These are phyloP conservation scores for Apotomis turbidana DNA, from an alignment of 2,888 invertebrate genomes.

Conservation along the genomic window DNA sequence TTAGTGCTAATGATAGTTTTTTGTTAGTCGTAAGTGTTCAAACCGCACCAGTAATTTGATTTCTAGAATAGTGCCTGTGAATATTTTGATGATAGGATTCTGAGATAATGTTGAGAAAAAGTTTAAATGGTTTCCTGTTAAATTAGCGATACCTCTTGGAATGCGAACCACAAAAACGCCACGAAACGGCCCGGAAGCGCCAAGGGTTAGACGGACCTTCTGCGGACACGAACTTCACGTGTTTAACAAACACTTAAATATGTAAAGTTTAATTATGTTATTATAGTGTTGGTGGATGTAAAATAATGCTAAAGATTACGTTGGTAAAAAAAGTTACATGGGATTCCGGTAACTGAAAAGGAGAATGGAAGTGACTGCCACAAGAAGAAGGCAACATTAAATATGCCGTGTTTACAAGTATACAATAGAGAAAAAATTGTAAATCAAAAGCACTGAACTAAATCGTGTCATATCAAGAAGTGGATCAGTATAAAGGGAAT, in stretches of 20 bases:
- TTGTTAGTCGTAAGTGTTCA: no score
- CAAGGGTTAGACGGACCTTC: not conserved
- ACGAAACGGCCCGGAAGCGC: conserved; percentile 24
- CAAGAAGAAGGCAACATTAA: no score
- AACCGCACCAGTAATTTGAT: not conserved
- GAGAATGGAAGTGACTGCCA: no score
- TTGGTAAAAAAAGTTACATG: no score
- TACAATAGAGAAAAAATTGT: no score
- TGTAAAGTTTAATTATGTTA: not conserved
- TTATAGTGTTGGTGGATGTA: not conserved
- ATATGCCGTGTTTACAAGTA: no score
- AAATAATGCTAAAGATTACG: no score
- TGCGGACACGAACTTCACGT: conserved; percentile 6
- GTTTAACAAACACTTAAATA: conserved; percentile 15
- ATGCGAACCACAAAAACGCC: conserved; percentile 27
- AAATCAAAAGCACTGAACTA: no score
- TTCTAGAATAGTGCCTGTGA: not conserved
- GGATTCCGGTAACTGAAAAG: no score
- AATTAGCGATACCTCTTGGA: conserved; percentile 29
- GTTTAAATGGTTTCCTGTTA: conserved; percentile 20
- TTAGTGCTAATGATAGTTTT: no score
- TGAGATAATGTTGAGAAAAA: conserved; percentile 10
- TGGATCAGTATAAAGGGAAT: no score
- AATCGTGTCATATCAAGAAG: no score
- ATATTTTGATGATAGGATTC: conserved; percentile 2